phyloP scores from a whole-genome alignment of 2,113 vertebrate genomes.

The Trogon surrucura region DNA sequence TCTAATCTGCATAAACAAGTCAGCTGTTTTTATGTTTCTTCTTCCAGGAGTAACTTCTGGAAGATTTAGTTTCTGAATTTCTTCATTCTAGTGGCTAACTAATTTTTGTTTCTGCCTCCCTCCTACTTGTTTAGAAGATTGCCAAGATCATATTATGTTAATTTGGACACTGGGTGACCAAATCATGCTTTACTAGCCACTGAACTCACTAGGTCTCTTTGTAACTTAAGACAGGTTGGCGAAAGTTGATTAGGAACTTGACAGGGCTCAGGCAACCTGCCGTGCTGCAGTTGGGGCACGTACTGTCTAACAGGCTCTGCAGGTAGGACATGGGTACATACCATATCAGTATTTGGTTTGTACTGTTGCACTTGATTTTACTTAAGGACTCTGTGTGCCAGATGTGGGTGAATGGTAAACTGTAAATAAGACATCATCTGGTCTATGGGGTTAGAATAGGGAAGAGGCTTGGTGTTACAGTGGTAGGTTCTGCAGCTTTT shows the following conservation, averaged over 20 bases:
- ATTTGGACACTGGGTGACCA: neutral
- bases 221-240: neutral
- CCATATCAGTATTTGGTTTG: neutral
- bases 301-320: slow-evolving; percentile 46
- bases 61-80: neutral
- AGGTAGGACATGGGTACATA: neutral
- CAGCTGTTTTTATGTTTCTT: neutral
- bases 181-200: neutral
- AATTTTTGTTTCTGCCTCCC: neutral
- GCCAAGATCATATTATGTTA: neutral
- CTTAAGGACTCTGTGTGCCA: neutral
- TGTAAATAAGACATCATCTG: neutral
- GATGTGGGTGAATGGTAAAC: neutral
- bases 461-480: neutral
- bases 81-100: neutral
- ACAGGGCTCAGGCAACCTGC: neutral
- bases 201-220: neutral
- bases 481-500: neutral
- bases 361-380: neutral
- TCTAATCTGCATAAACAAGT: neutral
- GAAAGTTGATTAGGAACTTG: neutral
- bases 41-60: neutral
- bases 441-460: neutral
- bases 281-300: neutral
- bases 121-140: neutral